A percentile compares a stretch with the other conserved stretches of the same genome.
Conservation (phyloP, 1,140 invertebrate genomes). For the Drosophila quadrilineata region DNA sequence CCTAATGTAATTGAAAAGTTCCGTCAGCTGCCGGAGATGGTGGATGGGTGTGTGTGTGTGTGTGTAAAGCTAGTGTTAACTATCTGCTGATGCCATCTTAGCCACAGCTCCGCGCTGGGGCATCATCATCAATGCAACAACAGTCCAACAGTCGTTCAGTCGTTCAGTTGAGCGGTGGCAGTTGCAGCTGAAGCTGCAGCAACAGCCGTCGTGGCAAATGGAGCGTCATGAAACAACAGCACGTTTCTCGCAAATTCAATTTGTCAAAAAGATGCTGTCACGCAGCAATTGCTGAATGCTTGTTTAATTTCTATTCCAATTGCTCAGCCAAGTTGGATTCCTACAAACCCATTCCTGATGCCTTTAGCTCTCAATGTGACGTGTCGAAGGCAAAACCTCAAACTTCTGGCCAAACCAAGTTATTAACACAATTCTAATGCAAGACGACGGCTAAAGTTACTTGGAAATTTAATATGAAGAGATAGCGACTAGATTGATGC, state of each 20-base stretch:
- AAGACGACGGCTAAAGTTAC: neutral
- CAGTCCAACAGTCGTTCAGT: too few relatives aligned
- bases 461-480: neutral
- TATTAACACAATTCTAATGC: neutral
- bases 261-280: conserved; percentile 78
- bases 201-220: conserved; percentile 38
- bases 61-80: neutral
- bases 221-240: conserved; percentile 73
- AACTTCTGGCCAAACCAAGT: conserved; percentile 1
- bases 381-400: neutral
- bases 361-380: conserved; percentile 20
- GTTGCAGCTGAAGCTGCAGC: neutral
- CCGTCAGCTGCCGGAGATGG: conserved; percentile 15
- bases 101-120: conserved; percentile 16
- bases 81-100: conserved; percentile 21
- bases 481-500: neutral
- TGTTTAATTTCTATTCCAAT: conserved; percentile 65
- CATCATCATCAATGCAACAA: conserved; percentile 55
- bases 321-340: neutral
- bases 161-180: too few relatives aligned
- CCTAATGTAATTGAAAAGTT: conserved; percentile 77
- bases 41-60: neutral
- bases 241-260: conserved; percentile 70
- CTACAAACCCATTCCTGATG: neutral
- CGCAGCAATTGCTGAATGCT: conserved; percentile 71